A percentile compares a stretch with the other conserved stretches of the same genome.
These are phyloP conservation scores for Falco novaeseelandiae DNA, from an alignment of 2,797 vertebrate species.

Conservation along the genomic window DNA sequence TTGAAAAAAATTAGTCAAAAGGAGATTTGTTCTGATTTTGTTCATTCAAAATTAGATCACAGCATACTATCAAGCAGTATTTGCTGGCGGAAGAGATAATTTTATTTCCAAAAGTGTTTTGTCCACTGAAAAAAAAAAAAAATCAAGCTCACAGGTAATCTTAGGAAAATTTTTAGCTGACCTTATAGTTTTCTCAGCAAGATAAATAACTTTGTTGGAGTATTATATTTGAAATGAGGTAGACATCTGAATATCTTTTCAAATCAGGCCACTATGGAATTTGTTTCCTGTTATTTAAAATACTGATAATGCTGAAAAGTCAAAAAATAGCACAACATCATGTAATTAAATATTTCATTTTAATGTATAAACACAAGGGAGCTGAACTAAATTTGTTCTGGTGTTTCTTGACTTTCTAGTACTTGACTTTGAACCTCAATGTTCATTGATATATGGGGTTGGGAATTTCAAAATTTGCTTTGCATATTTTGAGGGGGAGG, in stretches of 20 bases:
- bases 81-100: not conserved
- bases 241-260: not conserved
- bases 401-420: conserved; percentile 27
- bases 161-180: not conserved
- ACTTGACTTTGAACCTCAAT: conserved; percentile 22
- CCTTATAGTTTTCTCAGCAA: not conserved
- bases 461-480: not conserved
- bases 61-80: not conserved
- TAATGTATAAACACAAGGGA: not conserved
- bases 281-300: conserved; percentile 13
- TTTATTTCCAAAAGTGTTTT: not conserved
- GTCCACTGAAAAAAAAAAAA: not conserved
- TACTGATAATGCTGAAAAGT: not conserved
- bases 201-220: not conserved
- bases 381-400: not conserved
- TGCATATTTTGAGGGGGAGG: not conserved
- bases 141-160: not conserved
- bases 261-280: not conserved
- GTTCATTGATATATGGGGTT: conserved; percentile 3
- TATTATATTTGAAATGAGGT: not conserved
- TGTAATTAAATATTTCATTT: conserved; percentile 25
- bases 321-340: not conserved
- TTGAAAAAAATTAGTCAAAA: not conserved
- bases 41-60: not conserved
- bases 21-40: not conserved